Evolutionary conservation across 2,888 invertebrate species (phyloP).

Genomic region (Scaptomyza flava): DNA sequence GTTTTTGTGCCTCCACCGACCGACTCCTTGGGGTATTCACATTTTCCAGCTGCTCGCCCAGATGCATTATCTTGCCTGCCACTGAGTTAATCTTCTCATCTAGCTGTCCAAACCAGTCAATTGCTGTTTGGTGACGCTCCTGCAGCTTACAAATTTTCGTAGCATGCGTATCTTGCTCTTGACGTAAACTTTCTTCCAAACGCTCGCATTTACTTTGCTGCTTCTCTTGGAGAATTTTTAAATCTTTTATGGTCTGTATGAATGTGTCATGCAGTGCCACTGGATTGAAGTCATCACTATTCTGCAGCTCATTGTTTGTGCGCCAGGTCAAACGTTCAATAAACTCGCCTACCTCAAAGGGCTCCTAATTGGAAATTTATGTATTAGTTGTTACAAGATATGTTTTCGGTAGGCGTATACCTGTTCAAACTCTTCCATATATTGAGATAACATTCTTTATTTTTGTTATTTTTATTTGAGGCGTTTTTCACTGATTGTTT

Average conservation of each 20-base stretch:
- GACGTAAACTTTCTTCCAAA: conserved; percentile 91
- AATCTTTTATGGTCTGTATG: conserved; percentile 94
- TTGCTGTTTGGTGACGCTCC: conserved; percentile 94
- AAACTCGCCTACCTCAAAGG: conserved; percentile 98
- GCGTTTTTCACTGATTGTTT: conserved; percentile 47
- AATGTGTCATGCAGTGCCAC: conserved; percentile 95
- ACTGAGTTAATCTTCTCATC: conserved; percentile 98
- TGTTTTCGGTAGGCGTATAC: conserved; percentile 83
- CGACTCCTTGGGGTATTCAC: conserved; percentile 97
- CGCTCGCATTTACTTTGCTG: conserved; percentile 94
- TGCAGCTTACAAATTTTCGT: conserved; percentile 92
- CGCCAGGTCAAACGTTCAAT: conserved; percentile 98
- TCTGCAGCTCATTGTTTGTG: conserved; percentile 91
- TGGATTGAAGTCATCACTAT: conserved; percentile 91
- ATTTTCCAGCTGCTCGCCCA: conserved; percentile 99
- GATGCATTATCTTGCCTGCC: conserved; percentile 97
- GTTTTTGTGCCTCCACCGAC: conserved; percentile 96
- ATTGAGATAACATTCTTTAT: conserved; percentile 90
- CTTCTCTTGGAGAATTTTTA: conserved; percentile 91
- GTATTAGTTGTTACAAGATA: not conserved
- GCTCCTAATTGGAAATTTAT: conserved; percentile 88
- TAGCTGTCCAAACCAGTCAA: conserved; percentile 94
- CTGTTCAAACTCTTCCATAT: conserved; percentile 94
- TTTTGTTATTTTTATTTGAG: conserved; percentile 33
- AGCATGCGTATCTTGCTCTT: conserved; percentile 94